These are phyloP conservation scores for Microplitis demolitor DNA, from an alignment of 1,140 invertebrate genomes.

Conservation along the genomic window DNA sequence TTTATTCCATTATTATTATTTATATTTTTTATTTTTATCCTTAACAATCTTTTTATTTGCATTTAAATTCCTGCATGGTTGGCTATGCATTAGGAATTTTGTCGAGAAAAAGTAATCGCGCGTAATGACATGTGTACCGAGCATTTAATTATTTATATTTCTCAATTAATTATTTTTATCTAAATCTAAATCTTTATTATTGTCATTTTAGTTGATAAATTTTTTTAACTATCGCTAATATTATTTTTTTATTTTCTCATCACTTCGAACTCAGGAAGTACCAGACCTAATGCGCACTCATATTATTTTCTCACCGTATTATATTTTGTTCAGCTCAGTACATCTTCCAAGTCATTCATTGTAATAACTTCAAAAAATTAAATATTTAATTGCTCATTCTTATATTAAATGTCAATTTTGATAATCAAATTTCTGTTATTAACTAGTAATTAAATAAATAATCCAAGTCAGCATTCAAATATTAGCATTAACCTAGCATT, in stretches of 20 bases:
- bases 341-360: neutral
- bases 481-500: too few relatives aligned
- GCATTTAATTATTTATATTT: neutral
- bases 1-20: too few relatives aligned
- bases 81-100: neutral
- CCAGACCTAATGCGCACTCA: slow-evolving; percentile 34
- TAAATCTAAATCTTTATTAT: neutral
- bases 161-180: neutral
- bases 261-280: slow-evolving; percentile 32
- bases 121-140: neutral
- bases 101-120: neutral
- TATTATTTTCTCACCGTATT: slow-evolving; percentile 32
- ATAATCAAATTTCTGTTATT: too few relatives aligned
- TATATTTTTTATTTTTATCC: too few relatives aligned
- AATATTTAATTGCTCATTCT: too few relatives aligned
- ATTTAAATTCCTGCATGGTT: neutral
- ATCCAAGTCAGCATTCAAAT: too few relatives aligned
- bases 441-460: too few relatives aligned
- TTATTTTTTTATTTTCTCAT: neutral
- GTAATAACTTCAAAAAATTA: too few relatives aligned
- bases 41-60: neutral
- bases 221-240: neutral
- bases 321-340: neutral
- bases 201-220: neutral
- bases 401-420: too few relatives aligned